Evolutionary conservation across 2,797 vertebrate genomes (phyloP).

Genomic region (Holocentrus rufus): DNA sequence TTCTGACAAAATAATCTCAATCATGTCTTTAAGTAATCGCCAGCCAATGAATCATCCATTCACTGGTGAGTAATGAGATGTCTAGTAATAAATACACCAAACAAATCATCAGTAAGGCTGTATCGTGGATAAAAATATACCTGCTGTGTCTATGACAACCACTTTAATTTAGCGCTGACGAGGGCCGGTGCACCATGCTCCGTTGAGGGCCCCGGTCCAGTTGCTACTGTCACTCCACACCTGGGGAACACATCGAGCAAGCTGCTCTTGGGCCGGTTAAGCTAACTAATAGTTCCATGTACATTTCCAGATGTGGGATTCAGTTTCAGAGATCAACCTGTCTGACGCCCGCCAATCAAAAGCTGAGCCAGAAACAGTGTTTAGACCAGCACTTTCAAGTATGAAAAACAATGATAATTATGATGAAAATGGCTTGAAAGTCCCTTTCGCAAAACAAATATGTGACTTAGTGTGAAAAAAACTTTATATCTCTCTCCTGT

Average conservation of each 20-base stretch:
- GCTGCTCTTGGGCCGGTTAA: constrained; percentile 47
- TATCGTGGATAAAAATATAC: constrained; percentile 20
- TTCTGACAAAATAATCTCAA: constrained; percentile 35
- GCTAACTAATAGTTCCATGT: constrained; percentile 63
- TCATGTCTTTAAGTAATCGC: constrained; percentile 16
- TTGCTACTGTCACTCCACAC: constrained; percentile 57
- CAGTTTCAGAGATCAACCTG: constrained; percentile 67
- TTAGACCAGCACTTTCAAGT: background rate
- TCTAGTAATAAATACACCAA: constrained; percentile 33
- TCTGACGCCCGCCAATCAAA: constrained; percentile 43
- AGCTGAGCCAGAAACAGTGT: background rate
- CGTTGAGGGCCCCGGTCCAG: constrained; percentile 14
- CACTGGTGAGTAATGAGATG: constrained; percentile 27
- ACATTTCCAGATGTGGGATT: constrained; percentile 79
- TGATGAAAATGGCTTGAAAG: constrained; percentile 32
- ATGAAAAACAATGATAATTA: background rate
- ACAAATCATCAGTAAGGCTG: constrained; percentile 29
- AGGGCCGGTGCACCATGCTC: constrained; percentile 17
- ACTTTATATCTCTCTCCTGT: no score
- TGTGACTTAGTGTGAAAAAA: no score
- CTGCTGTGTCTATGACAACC: constrained; percentile 46
- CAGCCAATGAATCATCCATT: constrained; percentile 22
- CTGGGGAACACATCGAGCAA: constrained; percentile 69
- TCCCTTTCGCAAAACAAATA: background rate
- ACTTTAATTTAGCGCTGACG: constrained; percentile 53